Evolutionary conservation across 1,140 invertebrate species (phyloP).

Genomic region (Cydia fagiglandana): DNA sequence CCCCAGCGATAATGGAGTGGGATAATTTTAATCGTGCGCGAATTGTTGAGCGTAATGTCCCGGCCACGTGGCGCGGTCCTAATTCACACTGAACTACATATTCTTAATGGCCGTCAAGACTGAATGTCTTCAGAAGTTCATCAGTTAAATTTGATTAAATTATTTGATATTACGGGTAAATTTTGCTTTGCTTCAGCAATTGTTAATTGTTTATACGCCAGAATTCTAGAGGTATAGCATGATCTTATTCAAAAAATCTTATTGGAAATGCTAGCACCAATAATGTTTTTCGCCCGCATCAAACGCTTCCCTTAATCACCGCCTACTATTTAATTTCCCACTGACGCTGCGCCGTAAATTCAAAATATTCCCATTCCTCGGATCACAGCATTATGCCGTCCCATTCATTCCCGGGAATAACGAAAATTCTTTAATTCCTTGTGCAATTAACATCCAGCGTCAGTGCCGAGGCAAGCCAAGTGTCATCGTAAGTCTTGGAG

Average conservation of each 20-base stretch:
- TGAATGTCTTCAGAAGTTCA: constrained; percentile 36
- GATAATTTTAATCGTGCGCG: constrained; percentile 76
- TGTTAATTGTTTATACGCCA: constrained; percentile 32
- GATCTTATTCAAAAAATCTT: background rate
- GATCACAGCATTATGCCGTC: constrained; percentile 54
- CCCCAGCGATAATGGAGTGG: constrained; percentile 68
- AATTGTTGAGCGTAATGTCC: constrained; percentile 67
- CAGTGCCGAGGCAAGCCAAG: constrained; percentile 65
- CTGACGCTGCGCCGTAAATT: background rate
- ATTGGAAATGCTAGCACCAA: background rate
- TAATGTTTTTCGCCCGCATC: constrained; percentile 25
- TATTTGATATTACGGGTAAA: constrained; percentile 19
- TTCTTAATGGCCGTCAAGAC: constrained; percentile 34
- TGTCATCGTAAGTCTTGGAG: constrained; percentile 78
- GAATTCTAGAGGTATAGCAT: too few relatives aligned
- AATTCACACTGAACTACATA: constrained; percentile 47
- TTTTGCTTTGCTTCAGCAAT: constrained; percentile 30
- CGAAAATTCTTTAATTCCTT: constrained; percentile 75
- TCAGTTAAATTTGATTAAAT: constrained; percentile 37
- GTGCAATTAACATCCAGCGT: constrained; percentile 69
- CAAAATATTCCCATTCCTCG: background rate
- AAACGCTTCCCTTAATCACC: background rate
- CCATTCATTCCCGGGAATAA: constrained; percentile 61
- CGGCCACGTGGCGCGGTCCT: constrained; percentile 62
- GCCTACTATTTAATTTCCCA: background rate